Evolutionary conservation across 2,888 invertebrate species (phyloP).

Genomic region (Conistra vaccinii): DNA sequence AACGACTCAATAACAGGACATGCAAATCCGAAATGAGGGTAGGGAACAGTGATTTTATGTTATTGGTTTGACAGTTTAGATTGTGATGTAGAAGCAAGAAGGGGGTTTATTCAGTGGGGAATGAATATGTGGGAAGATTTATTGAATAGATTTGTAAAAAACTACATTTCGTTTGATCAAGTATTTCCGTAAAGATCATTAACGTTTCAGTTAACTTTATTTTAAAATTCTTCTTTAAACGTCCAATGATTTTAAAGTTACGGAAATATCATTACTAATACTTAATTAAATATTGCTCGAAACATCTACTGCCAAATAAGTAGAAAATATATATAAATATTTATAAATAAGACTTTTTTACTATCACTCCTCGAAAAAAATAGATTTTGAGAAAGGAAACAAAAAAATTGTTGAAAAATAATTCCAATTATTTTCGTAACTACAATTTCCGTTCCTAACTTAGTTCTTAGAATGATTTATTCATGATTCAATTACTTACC

Average conservation of each 20-base stretch:
- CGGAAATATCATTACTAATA: background rate
- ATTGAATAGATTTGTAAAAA: conserved; percentile 22
- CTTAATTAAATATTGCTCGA: background rate
- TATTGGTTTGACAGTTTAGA: conserved; percentile 36
- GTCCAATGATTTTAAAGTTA: background rate
- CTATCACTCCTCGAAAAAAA: background rate
- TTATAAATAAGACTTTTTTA: background rate
- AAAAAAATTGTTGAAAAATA: background rate
- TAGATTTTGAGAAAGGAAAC: background rate
- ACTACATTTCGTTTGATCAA: background rate
- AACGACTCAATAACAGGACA: conserved; percentile 70
- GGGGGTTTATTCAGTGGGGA: background rate
- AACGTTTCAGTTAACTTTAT: too few species aligned
- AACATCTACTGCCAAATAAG: background rate
- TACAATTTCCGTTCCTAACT: background rate
- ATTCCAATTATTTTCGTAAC: background rate
- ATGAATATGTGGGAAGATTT: background rate
- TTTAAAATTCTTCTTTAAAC: too few species aligned
- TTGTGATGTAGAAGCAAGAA: background rate
- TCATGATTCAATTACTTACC: background rate
- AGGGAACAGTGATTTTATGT: conserved; percentile 41
- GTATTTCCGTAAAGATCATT: background rate
- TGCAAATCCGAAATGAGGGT: conserved; percentile 61
- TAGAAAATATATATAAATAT: background rate
- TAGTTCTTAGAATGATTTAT: background rate